Percentiles rank a stretch among this genome's conserved stretches.
These are phyloP conservation scores for Cerastis leucographa DNA, from an alignment of 2,888 invertebrate species.

Conservation along the genomic window DNA sequence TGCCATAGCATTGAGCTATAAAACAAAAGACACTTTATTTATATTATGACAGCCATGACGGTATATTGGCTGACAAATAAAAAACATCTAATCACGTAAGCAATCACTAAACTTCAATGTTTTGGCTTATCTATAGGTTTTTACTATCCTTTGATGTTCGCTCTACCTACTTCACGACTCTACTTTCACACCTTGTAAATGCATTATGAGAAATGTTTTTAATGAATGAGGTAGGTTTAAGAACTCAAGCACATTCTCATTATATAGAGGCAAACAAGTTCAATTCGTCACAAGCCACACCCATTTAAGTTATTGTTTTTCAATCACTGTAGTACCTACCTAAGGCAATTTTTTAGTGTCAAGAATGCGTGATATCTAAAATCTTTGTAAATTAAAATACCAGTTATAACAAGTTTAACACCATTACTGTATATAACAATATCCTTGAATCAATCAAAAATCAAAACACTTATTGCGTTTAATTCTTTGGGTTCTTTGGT, in stretches of 20 bases:
- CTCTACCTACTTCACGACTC: background rate
- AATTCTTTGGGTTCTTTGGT: background rate
- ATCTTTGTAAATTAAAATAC: slow-evolving; percentile 15
- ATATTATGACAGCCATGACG: slow-evolving; percentile 6
- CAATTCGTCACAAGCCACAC: slow-evolving; percentile 21
- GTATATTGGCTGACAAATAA: slow-evolving; percentile 19
- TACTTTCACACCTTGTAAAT: background rate
- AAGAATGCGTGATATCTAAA: background rate
- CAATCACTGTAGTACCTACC: background rate
- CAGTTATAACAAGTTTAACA: background rate
- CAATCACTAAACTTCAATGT: slow-evolving; percentile 36
- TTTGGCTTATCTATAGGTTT: slow-evolving; percentile 24
- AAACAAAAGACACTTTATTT: slow-evolving; percentile 16
- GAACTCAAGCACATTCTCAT: background rate
- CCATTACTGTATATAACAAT: background rate
- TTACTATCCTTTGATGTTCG: slow-evolving; percentile 28
- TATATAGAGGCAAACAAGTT: background rate
- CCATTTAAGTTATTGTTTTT: slow-evolving; percentile 9
- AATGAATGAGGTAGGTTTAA: background rate
- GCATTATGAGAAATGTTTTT: background rate
- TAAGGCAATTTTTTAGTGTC: background rate
- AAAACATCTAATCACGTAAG: slow-evolving; percentile 19
- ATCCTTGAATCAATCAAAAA: slow-evolving; percentile 4
- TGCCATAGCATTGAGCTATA: slow-evolving; percentile 10
- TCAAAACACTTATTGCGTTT: slow-evolving; percentile 8